A percentile compares a stretch with the other conserved stretches of the same genome.
These are phyloP conservation scores for Serinus canaria DNA, from an alignment of 2,113 vertebrate genomes.

Conservation along the genomic window DNA sequence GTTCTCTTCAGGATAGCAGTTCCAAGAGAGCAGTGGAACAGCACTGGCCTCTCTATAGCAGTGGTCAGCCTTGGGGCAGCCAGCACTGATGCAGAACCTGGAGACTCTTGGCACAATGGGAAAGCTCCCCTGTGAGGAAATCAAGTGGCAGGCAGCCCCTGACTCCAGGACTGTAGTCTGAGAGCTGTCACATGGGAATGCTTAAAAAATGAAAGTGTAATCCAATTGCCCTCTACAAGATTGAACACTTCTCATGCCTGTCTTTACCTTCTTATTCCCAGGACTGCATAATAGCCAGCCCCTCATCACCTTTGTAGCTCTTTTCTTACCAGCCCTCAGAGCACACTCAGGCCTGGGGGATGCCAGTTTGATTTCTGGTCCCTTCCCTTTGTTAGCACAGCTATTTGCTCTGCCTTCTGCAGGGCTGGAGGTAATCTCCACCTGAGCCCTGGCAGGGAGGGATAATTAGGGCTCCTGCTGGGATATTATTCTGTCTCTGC, in stretches of 20 bases:
- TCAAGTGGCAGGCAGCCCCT: slow-evolving; percentile 45
- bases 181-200: not conserved
- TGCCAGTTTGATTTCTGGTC: not conserved
- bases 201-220: slow-evolving; percentile 55
- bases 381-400: not conserved
- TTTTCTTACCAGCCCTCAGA: not conserved
- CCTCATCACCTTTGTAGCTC: not conserved
- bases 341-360: not conserved
- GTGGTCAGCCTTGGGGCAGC: not conserved
- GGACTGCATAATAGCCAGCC: not conserved
- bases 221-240: not conserved
- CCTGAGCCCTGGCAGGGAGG: not conserved
- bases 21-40: not conserved
- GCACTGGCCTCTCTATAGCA: not conserved
- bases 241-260: not conserved
- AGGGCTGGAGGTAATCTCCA: not conserved
- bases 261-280: not conserved
- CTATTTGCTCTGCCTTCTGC: not conserved
- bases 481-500: not conserved
- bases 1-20: not conserved
- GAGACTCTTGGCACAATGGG: not conserved
- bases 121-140: slow-evolving; percentile 41
- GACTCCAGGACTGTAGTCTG: not conserved
- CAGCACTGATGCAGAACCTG: not conserved
- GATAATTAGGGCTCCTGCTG: not conserved